Evolutionary conservation across 2,888 invertebrate species (phyloP).

Genomic region (Tineola bisselliella): DNA sequence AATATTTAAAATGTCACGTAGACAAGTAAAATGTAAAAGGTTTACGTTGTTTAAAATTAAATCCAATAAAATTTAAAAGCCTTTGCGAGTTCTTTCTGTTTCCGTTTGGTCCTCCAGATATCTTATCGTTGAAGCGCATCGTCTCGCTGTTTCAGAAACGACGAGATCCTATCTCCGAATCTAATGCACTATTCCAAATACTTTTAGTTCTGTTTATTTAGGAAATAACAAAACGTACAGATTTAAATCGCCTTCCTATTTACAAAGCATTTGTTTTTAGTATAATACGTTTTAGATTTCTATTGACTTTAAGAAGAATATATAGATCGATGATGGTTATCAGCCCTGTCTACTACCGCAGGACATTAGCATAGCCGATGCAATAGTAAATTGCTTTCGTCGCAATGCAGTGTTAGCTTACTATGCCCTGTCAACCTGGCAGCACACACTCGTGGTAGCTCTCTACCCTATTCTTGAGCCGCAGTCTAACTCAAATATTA

Average conservation of each 20-base stretch:
- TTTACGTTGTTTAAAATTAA: neutral
- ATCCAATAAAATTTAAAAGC: neutral
- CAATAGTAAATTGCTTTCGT: too few relatives aligned
- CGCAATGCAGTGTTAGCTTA: too few relatives aligned
- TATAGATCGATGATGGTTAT: too few relatives aligned
- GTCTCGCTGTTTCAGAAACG: conserved; percentile 1
- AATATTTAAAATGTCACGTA: neutral
- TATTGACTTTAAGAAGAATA: too few relatives aligned
- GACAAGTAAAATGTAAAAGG: neutral
- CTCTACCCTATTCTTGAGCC: too few relatives aligned
- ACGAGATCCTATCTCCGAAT: neutral
- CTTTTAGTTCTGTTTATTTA: neutral
- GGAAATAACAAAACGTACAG: neutral
- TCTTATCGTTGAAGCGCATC: conserved; percentile 3
- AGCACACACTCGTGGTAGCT: too few relatives aligned
- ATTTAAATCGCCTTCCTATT: neutral
- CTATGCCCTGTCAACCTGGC: too few relatives aligned
- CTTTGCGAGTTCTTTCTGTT: neutral
- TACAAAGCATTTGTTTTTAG: neutral
- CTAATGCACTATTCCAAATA: conserved; percentile 2
- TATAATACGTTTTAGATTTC: too few relatives aligned
- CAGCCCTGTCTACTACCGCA: too few relatives aligned
- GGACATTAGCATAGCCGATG: too few relatives aligned
- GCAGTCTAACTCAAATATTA: too few relatives aligned
- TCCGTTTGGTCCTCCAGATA: neutral